phyloP scores from a whole-genome alignment of 1,140 invertebrate species.

The Lanistes nyassanus region DNA sequence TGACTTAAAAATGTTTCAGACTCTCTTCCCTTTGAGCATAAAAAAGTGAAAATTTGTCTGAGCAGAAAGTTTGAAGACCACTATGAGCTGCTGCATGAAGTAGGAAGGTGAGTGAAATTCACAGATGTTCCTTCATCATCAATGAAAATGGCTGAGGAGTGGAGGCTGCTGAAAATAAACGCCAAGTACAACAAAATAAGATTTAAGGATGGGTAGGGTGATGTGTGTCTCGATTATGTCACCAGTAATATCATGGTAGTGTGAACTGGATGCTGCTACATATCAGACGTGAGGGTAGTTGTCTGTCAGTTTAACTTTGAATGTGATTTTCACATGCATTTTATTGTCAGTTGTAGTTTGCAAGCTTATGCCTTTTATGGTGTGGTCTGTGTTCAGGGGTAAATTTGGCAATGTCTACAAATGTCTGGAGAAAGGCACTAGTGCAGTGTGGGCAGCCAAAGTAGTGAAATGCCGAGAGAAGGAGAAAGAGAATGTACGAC shows the following conservation, averaged over 20 bases:
- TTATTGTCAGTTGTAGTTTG: background rate
- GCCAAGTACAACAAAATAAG: no score
- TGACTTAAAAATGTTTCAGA: slow-evolving; percentile 40
- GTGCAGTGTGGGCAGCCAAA: slow-evolving; percentile 97
- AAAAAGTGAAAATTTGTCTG: slow-evolving; percentile 43
- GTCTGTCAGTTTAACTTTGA: background rate
- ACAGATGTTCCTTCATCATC: no score
- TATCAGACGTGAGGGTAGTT: background rate
- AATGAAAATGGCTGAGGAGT: no score
- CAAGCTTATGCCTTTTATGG: background rate
- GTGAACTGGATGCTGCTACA: background rate
- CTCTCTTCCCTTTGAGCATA: slow-evolving; percentile 57
- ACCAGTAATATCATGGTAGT: background rate
- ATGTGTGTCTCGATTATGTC: background rate
- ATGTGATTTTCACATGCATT: background rate
- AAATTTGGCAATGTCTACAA: slow-evolving; percentile 98
- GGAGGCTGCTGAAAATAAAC: no score
- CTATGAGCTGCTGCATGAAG: slow-evolving; percentile 60
- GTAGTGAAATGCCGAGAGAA: slow-evolving; percentile 90
- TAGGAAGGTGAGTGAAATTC: slow-evolving; percentile 64
- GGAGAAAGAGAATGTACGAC: slow-evolving; percentile 91
- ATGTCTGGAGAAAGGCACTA: slow-evolving; percentile 91
- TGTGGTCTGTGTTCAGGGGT: slow-evolving; percentile 70
- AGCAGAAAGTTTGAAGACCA: slow-evolving; percentile 59
- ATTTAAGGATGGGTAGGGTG: background rate